These are phyloP conservation scores for Fabriciana adippe DNA, from an alignment of 2,888 invertebrate species.

Conservation along the genomic window DNA sequence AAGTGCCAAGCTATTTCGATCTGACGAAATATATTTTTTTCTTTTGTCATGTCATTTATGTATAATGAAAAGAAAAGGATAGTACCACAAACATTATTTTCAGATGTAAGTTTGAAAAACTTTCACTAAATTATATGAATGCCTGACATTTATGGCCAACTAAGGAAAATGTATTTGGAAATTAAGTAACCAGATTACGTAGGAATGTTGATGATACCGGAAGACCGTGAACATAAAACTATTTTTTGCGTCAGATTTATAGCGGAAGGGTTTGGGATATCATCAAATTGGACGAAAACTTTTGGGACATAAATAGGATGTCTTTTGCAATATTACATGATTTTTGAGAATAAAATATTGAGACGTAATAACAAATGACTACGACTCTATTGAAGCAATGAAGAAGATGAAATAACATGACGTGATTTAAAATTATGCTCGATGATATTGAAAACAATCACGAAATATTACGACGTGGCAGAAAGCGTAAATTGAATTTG, in stretches of 20 bases:
- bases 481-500: constrained; percentile 75
- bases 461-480: constrained; percentile 74
- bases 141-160: constrained; percentile 69
- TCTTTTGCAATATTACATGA: constrained; percentile 21
- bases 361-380: neutral
- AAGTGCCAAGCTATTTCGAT: constrained; percentile 69
- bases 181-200: constrained; percentile 72
- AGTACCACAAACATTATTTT: constrained; percentile 1
- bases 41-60: constrained; percentile 64
- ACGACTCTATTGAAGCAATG: too few relatives aligned
- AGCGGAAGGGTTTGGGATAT: constrained; percentile 59
- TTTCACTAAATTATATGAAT: constrained; percentile 45
- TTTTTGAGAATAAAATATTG: constrained; percentile 7
- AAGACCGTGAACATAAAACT: constrained; percentile 65
- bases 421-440: constrained; percentile 27
- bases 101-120: constrained; percentile 53
- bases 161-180: constrained; percentile 70
- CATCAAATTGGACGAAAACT: constrained; percentile 51
- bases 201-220: constrained; percentile 66
- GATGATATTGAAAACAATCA: constrained; percentile 52
- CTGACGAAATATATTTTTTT: constrained; percentile 62
- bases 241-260: constrained; percentile 70
- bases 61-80: constrained; percentile 57
- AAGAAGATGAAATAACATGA: neutral
- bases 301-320: constrained; percentile 45